phyloP scores from a whole-genome alignment of 2,888 invertebrate species.

The Ferdinandea cuprea region DNA sequence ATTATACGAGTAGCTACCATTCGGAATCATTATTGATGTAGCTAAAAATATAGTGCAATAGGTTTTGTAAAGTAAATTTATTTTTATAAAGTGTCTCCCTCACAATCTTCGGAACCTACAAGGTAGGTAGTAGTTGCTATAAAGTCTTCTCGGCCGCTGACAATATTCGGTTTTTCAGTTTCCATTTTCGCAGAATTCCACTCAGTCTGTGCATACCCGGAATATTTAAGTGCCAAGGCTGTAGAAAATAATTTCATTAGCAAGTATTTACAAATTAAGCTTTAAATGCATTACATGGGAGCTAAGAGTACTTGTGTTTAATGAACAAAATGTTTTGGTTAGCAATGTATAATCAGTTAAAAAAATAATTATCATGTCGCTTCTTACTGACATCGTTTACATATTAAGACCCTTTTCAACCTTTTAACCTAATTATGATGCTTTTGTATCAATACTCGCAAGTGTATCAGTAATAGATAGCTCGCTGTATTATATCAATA shows the following conservation, averaged over 20 bases:
- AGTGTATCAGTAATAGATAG: too few relatives aligned
- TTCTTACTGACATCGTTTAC: too few relatives aligned
- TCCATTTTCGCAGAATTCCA: constrained; percentile 75
- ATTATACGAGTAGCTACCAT: constrained; percentile 77
- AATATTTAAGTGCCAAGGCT: constrained; percentile 78
- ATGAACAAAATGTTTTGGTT: too few relatives aligned
- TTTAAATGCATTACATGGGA: not conserved
- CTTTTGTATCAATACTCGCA: too few relatives aligned
- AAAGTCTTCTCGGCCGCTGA: constrained; percentile 78
- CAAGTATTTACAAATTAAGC: not conserved
- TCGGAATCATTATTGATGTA: constrained; percentile 76
- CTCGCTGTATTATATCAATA: too few relatives aligned
- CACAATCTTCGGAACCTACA: constrained; percentile 79
- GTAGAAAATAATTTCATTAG: not conserved
- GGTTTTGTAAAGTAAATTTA: not conserved
- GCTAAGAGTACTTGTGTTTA: too few relatives aligned
- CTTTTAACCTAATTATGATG: too few relatives aligned
- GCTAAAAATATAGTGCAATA: constrained; percentile 50
- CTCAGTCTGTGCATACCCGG: constrained; percentile 78
- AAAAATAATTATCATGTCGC: too few relatives aligned
- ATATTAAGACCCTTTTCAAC: too few relatives aligned
- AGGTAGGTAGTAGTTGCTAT: constrained; percentile 79
- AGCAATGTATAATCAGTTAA: too few relatives aligned
- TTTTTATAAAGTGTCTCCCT: not conserved
- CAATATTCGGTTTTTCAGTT: constrained; percentile 66